These are phyloP conservation scores for Loripinus fragilis DNA, from an alignment of 2,888 invertebrate genomes.

Conservation along the genomic window DNA sequence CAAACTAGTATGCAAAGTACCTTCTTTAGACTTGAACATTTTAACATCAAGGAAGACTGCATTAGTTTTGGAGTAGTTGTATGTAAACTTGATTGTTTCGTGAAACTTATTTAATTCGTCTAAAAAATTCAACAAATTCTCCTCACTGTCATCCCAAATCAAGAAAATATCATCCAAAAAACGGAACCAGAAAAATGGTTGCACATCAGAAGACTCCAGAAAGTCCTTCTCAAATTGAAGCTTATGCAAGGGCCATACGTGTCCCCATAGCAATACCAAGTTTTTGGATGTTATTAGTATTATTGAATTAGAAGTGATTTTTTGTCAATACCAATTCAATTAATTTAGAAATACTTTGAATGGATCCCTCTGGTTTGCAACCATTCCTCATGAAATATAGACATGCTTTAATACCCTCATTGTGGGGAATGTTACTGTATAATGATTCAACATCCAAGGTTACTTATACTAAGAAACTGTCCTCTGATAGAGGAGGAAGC, in stretches of 20 bases:
- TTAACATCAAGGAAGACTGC: conserved; percentile 2
- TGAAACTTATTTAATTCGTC: not conserved
- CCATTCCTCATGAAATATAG: conserved; percentile 14
- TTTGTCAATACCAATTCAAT: not conserved
- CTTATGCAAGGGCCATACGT: conserved; percentile 7
- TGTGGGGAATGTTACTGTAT: conserved; percentile 25
- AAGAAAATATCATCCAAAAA: conserved; percentile 12
- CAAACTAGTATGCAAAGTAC: not conserved
- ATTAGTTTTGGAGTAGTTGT: not conserved
- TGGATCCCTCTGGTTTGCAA: conserved; percentile 4
- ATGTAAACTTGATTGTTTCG: not conserved
- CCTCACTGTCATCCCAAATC: conserved; percentile 10
- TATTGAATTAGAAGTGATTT: conserved; percentile 13
- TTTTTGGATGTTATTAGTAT: not conserved
- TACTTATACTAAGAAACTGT: conserved; percentile 22
- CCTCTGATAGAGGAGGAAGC: conserved; percentile 4
- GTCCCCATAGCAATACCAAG: conserved; percentile 9
- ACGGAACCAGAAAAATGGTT: conserved; percentile 19
- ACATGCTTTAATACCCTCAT: conserved; percentile 28
- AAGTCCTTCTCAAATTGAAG: too few species aligned
- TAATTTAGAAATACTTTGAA: conserved; percentile 9
- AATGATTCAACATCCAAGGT: conserved; percentile 20
- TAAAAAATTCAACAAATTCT: not conserved
- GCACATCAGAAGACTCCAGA: not conserved
- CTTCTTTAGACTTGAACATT: not conserved